phyloP scores from a whole-genome alignment of 1,140 invertebrate species.

The Neelides sp. region DNA sequence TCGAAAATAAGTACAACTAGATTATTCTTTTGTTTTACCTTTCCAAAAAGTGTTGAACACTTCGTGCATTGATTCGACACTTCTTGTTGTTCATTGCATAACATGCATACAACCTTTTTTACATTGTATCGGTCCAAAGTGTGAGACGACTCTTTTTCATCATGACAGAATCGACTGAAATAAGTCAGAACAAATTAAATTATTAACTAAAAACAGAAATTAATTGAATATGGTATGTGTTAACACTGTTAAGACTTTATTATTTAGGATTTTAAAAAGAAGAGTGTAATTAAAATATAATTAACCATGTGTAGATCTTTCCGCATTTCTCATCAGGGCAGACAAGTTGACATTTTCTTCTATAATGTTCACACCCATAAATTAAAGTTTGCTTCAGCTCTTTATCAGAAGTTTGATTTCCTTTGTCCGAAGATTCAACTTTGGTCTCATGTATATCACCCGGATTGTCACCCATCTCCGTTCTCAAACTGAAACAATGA shows the following conservation, averaged over 20 bases:
- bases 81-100: constrained; percentile 65
- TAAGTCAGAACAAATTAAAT: too few species aligned
- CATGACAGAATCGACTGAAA: constrained; percentile 78
- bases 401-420: too few species aligned
- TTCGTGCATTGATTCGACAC: constrained; percentile 62
- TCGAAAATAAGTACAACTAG: constrained; percentile 8
- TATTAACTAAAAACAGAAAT: too few species aligned
- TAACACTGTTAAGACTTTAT: too few species aligned
- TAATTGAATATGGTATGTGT: too few species aligned
- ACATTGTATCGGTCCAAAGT: constrained; percentile 66
- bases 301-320: constrained; percentile 16
- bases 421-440: too few species aligned
- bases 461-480: too few species aligned
- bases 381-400: too few species aligned
- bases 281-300: too few species aligned
- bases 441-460: too few species aligned
- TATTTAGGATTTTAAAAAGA: too few species aligned
- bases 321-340: constrained; percentile 8
- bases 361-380: constrained; percentile 15
- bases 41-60: constrained; percentile 61
- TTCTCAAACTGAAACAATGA: too few species aligned
- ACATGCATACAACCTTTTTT: constrained; percentile 62
- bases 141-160: constrained; percentile 63
- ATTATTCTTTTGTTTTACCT: constrained; percentile 39
- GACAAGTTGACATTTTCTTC: constrained; percentile 17